Evolutionary conservation across 2,888 invertebrate genomes (phyloP), one percentile per base, ranked within the genome.

Genomic region (Cheilosia scutellata): DNA sequence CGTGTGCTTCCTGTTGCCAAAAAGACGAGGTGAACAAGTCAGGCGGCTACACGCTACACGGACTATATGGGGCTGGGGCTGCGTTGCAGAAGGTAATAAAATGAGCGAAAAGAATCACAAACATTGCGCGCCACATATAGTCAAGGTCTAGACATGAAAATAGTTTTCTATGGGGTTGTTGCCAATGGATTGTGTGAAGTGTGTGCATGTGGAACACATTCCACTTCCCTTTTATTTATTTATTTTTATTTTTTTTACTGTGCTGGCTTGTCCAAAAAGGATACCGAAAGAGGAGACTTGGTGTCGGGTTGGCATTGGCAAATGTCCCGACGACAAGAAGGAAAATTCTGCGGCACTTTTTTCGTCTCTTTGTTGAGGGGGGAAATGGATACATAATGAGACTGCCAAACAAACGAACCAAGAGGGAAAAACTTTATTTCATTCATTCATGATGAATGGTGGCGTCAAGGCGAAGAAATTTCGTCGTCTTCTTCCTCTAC

Each of bases 101-200:
- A 86, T 66, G 37, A 58, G 47, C 44, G 25, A 42, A 66, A 74
- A 20, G 16, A 20, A 51, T 9, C 13, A 25, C 5, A 13, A 5
- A 51, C 25, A 51, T 27, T 74, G 62, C 51, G 76, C 82, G 62
- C 75, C 62, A 66, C 42, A 77, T 44, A 82, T 44, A 82, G 72
- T 68, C 87, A 87, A 88, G 88, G 88, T 88, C 88, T 88, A 88
- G 88, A 88, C 88, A 86, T 86, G 82, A 74, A 87, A 87, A 87
- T 87, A 68, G 76, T 86, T 72, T 71, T 42, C 51, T 27, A 37
- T 31, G 49, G 68, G 79, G 66, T 75, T 66, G 66, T 37, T 71
- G 74, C 55, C 77, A 77, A 70, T 51, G 27, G 37, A 40, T 51
- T 25, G 31, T 49, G 57, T 63, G n/a, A 27, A 44, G 31, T 51